Percentiles rank a stretch among this genome's conserved stretches.
Evolutionary conservation across 2,113 vertebrate species (phyloP).

Genomic region (Panthera uncia): DNA sequence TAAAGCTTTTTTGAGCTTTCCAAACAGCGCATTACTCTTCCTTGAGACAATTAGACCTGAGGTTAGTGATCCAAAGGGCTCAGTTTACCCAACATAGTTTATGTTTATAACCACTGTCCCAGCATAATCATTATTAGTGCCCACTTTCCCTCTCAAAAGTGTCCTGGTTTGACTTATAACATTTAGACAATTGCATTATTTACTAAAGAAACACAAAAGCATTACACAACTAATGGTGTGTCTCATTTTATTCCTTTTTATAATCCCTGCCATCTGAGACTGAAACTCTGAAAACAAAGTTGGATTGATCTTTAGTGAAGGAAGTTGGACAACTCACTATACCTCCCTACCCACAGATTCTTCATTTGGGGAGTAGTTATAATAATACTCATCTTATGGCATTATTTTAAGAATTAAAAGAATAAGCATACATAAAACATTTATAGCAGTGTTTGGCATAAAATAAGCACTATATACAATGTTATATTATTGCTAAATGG

Average conservation of each 20-base stretch:
- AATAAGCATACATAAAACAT: neutral
- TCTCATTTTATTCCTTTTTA: neutral
- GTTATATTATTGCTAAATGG: neutral
- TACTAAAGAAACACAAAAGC: neutral
- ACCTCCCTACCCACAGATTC: neutral
- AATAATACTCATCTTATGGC: neutral
- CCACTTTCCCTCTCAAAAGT: neutral
- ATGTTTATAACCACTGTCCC: neutral
- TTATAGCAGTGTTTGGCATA: neutral
- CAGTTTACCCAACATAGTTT: neutral
- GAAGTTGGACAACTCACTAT: neutral
- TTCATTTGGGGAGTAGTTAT: neutral
- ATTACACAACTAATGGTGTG: neutral
- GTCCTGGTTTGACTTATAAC: neutral
- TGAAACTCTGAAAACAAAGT: neutral
- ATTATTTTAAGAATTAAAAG: neutral
- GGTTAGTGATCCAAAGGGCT: neutral
- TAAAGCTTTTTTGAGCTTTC: neutral
- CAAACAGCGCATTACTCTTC: neutral
- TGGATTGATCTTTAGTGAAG: neutral
- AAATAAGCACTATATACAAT: neutral
- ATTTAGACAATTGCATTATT: neutral
- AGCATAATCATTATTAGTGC: neutral
- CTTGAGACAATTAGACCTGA: neutral
- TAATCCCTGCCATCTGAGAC: neutral